phyloP scores from a whole-genome alignment of 2,797 vertebrate genomes.

The Tamandua tetradactyla region DNA sequence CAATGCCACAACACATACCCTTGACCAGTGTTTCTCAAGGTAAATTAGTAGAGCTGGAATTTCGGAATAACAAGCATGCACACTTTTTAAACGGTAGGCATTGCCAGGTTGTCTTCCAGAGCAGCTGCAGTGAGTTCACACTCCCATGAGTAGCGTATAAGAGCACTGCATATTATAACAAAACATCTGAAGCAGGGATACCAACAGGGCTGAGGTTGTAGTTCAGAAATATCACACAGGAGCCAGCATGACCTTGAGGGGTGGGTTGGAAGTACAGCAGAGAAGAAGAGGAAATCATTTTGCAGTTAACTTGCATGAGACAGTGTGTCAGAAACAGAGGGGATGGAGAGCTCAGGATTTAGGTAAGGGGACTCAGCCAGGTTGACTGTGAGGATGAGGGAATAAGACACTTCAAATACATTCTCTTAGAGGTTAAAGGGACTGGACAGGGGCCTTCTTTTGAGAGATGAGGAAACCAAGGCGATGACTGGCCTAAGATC shows the following conservation, averaged over 20 bases:
- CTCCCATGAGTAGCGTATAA: background rate
- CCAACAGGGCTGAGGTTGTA: too few relatives aligned
- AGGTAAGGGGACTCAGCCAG: background rate
- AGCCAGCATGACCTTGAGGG: background rate
- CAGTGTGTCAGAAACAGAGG: background rate
- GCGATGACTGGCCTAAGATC: background rate
- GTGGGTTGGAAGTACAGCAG: background rate
- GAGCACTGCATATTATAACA: background rate
- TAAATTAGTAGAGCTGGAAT: background rate
- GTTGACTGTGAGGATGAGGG: accelerated
- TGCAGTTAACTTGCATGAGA: background rate
- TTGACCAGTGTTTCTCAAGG: background rate
- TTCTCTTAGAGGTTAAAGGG: background rate
- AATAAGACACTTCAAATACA: background rate
- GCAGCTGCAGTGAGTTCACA: background rate
- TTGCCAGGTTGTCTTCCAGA: background rate
- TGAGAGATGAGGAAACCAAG: background rate
- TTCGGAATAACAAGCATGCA: background rate
- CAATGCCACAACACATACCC: background rate
- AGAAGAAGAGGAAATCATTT: background rate
- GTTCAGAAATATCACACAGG: background rate
- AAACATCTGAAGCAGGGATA: background rate
- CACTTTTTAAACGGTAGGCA: background rate
- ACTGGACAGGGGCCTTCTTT: background rate
- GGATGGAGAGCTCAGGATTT: accelerated